These are phyloP conservation scores for Caenorhabditis sinica DNA, from an alignment of 2,888 invertebrate species.

Conservation along the genomic window DNA sequence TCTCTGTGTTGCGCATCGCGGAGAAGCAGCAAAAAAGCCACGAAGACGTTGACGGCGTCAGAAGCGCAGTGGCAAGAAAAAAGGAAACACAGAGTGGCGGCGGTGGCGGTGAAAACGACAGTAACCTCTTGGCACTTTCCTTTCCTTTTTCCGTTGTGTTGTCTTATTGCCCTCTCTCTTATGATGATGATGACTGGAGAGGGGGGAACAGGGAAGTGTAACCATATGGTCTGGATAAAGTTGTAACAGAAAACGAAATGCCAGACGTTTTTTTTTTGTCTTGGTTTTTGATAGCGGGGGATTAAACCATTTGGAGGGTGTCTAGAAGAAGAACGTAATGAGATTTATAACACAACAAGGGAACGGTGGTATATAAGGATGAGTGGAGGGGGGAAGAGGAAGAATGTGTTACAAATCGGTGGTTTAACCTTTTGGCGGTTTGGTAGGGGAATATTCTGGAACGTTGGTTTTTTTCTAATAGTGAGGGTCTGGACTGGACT, in stretches of 20 bases:
- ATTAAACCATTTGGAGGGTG: not conserved
- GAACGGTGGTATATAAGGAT: not conserved
- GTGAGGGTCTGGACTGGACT: too few relatives aligned
- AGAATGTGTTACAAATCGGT: not conserved
- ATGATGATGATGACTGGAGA: not conserved
- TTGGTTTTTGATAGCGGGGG: not conserved
- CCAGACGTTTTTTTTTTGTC: not conserved
- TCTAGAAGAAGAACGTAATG: slow-evolving; percentile 1
- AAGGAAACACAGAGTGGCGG: slow-evolving; percentile 7
- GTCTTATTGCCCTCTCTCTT: slow-evolving; percentile 20
- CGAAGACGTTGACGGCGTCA: not conserved
- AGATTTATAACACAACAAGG: not conserved
- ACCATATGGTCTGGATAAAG: slow-evolving; percentile 39
- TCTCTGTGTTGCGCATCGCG: slow-evolving; percentile 46
- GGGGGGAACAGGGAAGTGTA: slow-evolving; percentile 55
- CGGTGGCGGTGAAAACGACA: slow-evolving; percentile 18
- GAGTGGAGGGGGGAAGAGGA: not conserved
- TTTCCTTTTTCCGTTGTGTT: slow-evolving; percentile 23
- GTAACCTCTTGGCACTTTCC: slow-evolving; percentile 68
- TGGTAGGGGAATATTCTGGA: not conserved
- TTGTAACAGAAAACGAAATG: slow-evolving; percentile 6
- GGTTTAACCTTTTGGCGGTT: not conserved
- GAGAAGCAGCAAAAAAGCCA: slow-evolving; percentile 25
- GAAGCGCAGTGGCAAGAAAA: not conserved
- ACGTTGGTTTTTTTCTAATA: not conserved